Evolutionary conservation across 2,888 invertebrate species (phyloP).

Genomic region (Gortyna flavago): DNA sequence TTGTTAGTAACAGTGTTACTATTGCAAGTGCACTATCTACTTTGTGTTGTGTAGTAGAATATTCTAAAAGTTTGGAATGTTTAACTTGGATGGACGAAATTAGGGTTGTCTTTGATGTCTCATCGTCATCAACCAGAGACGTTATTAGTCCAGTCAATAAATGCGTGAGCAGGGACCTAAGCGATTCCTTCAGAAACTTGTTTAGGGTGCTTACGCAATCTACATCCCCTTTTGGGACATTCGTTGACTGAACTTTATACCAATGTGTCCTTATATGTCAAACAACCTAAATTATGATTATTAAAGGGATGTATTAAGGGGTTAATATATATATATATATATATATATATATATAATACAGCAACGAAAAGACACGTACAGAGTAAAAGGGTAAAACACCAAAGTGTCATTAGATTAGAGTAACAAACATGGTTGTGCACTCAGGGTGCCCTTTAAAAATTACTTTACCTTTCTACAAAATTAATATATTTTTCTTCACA

Average conservation of each 20-base stretch:
- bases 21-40: not conserved
- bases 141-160: too few species aligned
- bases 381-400: not conserved
- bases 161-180: too few species aligned
- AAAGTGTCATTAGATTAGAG: not conserved
- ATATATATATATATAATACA: too few species aligned
- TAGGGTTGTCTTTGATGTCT: not conserved
- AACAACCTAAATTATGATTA: not conserved
- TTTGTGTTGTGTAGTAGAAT: not conserved
- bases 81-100: not conserved
- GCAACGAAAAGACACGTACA: not conserved
- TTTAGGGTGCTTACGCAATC: too few species aligned
- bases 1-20: conserved; percentile 36
- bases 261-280: not conserved
- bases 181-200: too few species aligned
- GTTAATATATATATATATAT: too few species aligned
- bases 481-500: not conserved
- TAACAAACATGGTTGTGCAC: conserved; percentile 29
- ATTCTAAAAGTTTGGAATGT: not conserved
- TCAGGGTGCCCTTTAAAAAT: conserved; percentile 2
- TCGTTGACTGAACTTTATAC: too few species aligned
- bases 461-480: not conserved
- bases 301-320: not conserved
- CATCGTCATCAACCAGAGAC: not conserved
- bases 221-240: too few species aligned